phyloP scores from a whole-genome alignment of 2,888 invertebrate genomes.

The Nomada hirtipes region DNA sequence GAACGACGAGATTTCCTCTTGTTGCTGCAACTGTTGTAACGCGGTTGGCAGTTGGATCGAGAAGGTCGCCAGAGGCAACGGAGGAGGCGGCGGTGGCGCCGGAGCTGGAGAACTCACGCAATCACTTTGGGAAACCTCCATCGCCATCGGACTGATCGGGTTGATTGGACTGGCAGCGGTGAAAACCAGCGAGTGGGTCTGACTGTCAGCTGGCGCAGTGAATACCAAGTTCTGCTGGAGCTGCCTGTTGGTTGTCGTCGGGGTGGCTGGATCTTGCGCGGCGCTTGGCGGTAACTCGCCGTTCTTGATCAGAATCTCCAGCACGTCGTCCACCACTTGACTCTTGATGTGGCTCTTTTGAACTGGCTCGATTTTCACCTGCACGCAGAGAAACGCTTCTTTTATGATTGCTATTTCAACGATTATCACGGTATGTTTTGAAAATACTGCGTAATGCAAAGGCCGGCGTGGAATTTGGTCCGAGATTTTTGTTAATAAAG shows the following conservation, averaged over 20 bases:
- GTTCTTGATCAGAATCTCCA: slow-evolving; percentile 96
- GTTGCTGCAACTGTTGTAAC: slow-evolving; percentile 77
- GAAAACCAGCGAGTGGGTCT: slow-evolving; percentile 79
- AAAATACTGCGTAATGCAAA: too few relatives aligned
- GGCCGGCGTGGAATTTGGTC: too few relatives aligned
- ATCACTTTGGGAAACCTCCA: slow-evolving; percentile 80
- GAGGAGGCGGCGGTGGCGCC: slow-evolving; percentile 81
- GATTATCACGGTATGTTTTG: too few relatives aligned
- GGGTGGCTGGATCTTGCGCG: slow-evolving; percentile 89
- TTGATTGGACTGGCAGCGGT: slow-evolving; percentile 79
- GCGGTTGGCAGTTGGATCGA: slow-evolving; percentile 81
- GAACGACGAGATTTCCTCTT: slow-evolving; percentile 78
- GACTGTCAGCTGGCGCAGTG: slow-evolving; percentile 80
- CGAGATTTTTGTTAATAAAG: background rate
- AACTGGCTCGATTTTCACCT: slow-evolving; percentile 83
- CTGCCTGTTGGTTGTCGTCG: slow-evolving; percentile 85
- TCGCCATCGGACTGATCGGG: slow-evolving; percentile 79
- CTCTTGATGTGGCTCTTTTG: slow-evolving; percentile 86
- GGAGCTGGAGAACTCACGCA: slow-evolving; percentile 79
- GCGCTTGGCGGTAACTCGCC: slow-evolving; percentile 96
- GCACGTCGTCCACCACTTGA: slow-evolving; percentile 95
- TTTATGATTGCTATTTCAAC: too few relatives aligned
- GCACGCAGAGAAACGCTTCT: background rate
- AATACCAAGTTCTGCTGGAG: slow-evolving; percentile 82
- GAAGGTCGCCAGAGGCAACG: slow-evolving; percentile 83